Percentiles rank a stretch among this genome's conserved stretches.
These are phyloP conservation scores for Dasyurus viverrinus DNA, from an alignment of 2,113 vertebrate species.

Conservation along the genomic window DNA sequence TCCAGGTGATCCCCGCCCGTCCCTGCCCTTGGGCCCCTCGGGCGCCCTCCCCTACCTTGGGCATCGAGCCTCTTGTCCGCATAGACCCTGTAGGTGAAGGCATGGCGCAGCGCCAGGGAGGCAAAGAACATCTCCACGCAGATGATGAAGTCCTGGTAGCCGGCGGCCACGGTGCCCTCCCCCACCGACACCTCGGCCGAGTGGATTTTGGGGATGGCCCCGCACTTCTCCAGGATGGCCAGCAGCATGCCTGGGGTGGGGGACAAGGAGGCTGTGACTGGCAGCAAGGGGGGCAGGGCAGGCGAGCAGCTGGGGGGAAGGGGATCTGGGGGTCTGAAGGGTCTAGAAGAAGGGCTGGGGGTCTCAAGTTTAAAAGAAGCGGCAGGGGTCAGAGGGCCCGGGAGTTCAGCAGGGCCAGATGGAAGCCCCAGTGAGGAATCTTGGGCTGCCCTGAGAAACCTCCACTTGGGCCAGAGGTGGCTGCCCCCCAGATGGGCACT, in stretches of 20 bases:
- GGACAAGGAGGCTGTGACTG: background rate
- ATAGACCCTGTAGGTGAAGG: slow-evolving; percentile 96
- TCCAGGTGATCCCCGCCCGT: background rate
- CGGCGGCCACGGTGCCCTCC: slow-evolving; percentile 96
- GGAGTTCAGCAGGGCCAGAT: background rate
- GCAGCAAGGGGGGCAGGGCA: too few relatives aligned
- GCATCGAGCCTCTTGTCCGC: slow-evolving; percentile 94
- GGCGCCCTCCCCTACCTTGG: slow-evolving; percentile 86
- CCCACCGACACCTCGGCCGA: slow-evolving; percentile 91
- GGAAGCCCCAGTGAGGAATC: background rate
- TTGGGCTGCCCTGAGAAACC: background rate
- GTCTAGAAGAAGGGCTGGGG: background rate
- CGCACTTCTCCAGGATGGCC: slow-evolving; percentile 97
- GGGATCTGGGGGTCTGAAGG: background rate
- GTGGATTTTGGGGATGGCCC: slow-evolving; percentile 96
- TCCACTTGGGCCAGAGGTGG: background rate
- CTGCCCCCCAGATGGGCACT: background rate
- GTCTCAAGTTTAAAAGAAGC: background rate
- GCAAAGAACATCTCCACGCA: slow-evolving; percentile 99
- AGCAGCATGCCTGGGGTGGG: slow-evolving; percentile 91
- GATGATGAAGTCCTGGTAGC: slow-evolving; percentile 99
- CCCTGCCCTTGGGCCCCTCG: too few relatives aligned
- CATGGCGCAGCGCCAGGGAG: slow-evolving; percentile 92
- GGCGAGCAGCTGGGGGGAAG: background rate
- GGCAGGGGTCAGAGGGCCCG: background rate